Base-by-base conservation (phyloP, 2,113 vertebrate species). In the Phasianus colchicus region DNA sequence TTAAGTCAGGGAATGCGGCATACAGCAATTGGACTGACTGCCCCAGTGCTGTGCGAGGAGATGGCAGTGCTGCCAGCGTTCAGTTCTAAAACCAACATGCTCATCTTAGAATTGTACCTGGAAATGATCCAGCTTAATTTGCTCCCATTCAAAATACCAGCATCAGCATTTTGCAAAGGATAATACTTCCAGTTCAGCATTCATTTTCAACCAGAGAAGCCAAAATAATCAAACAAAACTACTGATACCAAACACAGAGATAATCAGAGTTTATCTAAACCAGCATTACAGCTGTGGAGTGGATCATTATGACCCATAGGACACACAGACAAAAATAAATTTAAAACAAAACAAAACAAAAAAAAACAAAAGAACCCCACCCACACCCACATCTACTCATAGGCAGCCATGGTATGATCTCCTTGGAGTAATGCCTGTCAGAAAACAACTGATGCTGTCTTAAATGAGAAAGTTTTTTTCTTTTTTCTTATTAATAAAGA, bases 1-100 rank as follows among this genome's bases (percentile, higher is more conserved):
- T 60, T 15, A 87, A 85, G 32, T 58, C 27, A 42, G 48, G 12
- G 29, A 30, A 75, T 0, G 0, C 0, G 79, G 54, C 29, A 34
- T 43, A 19, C 13, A 55, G 57, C 63, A 52, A 52, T 7, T 0
- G 6, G 17, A 19, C 47, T 12, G 47, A 71, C 48, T 9, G 55
- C 11, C 55, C 58, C 64, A 24, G 32, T 4, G 18, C 50, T 12
- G 13, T 10, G 30, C 30, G 10, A 94, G 72, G 21, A 48, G 47
- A 60, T 17, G 13, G 64, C 54, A 66, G 13, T 45, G n/a, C 67
- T 70, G 81, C 63, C 17, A 36, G n/a, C 63, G 79, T 20, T 63
- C 54, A 71, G 36, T 64, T 52, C 11, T 22, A 87, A 70, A 76
- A 47, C 20, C 45, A 50, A 54, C 40, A 52, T n/a, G 29, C 15